These are phyloP conservation scores for Athalia circularis DNA, from an alignment of 2,888 invertebrate species.

Conservation along the genomic window DNA sequence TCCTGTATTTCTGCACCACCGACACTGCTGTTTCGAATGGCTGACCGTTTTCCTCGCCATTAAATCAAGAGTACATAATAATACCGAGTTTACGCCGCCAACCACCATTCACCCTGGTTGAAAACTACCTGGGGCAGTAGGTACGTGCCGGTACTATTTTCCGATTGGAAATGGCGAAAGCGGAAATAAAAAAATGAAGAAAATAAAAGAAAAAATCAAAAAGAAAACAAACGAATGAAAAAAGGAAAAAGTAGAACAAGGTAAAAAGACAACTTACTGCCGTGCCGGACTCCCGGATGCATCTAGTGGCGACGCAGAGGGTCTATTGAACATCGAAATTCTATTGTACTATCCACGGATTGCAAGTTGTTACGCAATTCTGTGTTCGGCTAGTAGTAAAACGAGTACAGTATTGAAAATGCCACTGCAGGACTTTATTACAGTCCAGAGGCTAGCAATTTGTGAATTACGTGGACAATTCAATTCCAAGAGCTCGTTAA, in stretches of 20 bases:
- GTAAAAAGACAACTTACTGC: neutral
- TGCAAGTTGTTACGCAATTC: too few relatives aligned
- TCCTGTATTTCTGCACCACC: neutral
- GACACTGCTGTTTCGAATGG: neutral
- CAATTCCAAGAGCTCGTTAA: conserved; percentile 24
- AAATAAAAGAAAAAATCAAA: neutral
- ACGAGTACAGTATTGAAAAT: conserved; percentile 22
- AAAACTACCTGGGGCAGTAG: neutral
- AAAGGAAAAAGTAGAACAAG: neutral
- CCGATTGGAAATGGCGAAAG: neutral
- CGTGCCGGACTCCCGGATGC: conserved; percentile 2
- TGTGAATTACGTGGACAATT: conserved; percentile 33
- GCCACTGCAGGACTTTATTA: conserved; percentile 27
- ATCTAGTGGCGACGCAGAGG: conserved; percentile 1
- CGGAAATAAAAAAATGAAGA: neutral
- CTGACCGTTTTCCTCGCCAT: conserved; percentile 34
- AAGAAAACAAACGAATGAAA: neutral
- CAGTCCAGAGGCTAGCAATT: conserved; percentile 19
- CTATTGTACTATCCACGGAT: conserved; percentile 9
- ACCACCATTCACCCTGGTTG: neutral
- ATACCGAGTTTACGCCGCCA: neutral
- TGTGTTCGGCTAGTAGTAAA: too few relatives aligned
- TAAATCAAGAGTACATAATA: neutral
- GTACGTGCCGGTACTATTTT: neutral
- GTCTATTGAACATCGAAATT: conserved; percentile 2